Percentiles rank a stretch among this genome's conserved stretches.
phyloP scores from a whole-genome alignment of 2,797 vertebrate species.

The Enteromius mattozi region DNA sequence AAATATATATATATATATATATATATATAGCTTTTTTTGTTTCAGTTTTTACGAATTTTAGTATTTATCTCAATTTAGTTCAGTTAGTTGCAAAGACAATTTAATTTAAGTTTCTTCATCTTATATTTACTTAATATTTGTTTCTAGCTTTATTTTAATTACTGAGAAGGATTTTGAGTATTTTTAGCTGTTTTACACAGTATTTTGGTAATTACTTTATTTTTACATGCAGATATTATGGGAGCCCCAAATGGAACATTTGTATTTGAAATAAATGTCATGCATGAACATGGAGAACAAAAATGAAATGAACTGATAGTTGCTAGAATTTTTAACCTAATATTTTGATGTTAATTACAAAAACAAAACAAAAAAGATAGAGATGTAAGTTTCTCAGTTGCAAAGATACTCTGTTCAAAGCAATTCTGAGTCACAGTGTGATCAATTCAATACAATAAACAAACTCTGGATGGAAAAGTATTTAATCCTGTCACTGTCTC shows the following conservation, averaged over 20 bases:
- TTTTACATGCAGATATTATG: not conserved
- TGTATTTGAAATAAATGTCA: not conserved
- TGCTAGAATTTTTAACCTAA: not conserved
- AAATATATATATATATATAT: too few relatives aligned
- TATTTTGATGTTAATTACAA: not conserved
- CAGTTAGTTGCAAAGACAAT: not conserved
- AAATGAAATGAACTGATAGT: not conserved
- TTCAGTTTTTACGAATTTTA: not conserved
- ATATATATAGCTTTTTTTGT: not conserved
- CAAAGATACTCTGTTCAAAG: not conserved
- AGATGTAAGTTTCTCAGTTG: not conserved
- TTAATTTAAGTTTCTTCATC: not conserved
- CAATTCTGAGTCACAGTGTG: not conserved
- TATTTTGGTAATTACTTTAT: not conserved
- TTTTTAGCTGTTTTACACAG: not conserved
- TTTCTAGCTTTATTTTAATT: not conserved
- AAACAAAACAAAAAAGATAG: not conserved
- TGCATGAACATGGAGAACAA: not conserved
- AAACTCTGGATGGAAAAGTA: slow-evolving; percentile 5
- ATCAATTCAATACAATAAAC: slow-evolving; percentile 7
- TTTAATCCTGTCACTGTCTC: slow-evolving; percentile 5
- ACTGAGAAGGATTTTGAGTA: not conserved
- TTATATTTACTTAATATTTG: not conserved
- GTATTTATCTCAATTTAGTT: not conserved
- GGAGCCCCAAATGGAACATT: not conserved